These are phyloP conservation scores for Taeniopygia guttata DNA, from an alignment of 2,797 vertebrate genomes.

Conservation along the genomic window DNA sequence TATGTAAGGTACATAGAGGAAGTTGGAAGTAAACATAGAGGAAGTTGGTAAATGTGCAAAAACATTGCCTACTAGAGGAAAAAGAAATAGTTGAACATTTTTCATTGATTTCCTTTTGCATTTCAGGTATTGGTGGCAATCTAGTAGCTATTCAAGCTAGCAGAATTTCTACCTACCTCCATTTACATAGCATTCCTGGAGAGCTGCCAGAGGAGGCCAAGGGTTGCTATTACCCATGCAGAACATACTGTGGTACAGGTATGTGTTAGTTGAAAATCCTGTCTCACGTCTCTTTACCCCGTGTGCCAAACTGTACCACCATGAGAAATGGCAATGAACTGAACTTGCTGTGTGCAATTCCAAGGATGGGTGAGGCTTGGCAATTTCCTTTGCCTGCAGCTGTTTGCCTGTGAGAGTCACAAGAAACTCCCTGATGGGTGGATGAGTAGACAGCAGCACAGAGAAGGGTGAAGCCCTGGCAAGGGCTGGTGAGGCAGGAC, in stretches of 20 bases:
- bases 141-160: conserved; percentile 97
- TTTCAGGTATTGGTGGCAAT: conserved; percentile 94
- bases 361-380: neutral
- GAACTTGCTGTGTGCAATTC: neutral
- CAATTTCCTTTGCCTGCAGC: neutral
- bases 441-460: neutral
- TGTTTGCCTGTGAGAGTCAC: neutral
- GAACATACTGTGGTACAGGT: conserved; percentile 93
- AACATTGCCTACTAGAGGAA: neutral
- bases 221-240: conserved; percentile 89
- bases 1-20: neutral
- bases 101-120: neutral
- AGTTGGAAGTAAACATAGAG: neutral
- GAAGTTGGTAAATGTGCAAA: neutral
- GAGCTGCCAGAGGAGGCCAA: conserved; percentile 89
- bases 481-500: neutral
- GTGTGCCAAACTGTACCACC: no score
- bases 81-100: neutral
- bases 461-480: neutral
- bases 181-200: conserved; percentile 90
- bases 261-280: neutral
- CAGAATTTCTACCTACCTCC: conserved; percentile 95
- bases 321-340: neutral
- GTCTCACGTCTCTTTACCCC: neutral
- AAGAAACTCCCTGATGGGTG: neutral